These are phyloP conservation scores for Pseudomugil tenellus DNA, from an alignment of 2,797 vertebrate genomes.

Conservation along the genomic window DNA sequence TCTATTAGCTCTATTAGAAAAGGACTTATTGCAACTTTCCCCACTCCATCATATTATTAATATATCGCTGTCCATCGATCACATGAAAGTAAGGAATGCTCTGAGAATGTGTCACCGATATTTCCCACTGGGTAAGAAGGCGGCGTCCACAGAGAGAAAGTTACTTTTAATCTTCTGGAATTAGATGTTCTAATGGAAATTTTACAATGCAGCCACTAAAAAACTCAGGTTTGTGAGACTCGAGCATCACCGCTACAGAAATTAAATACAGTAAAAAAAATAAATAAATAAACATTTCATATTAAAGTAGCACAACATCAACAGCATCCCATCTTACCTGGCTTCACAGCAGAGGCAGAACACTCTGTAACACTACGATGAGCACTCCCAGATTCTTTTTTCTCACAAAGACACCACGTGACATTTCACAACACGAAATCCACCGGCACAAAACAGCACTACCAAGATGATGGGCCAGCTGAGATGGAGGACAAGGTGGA, in stretches of 20 bases:
- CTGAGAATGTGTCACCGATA: constrained; percentile 11
- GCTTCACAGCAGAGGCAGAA: constrained; percentile 21
- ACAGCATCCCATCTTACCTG: constrained; percentile 18
- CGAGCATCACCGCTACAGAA: constrained; percentile 33
- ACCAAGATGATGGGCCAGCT: constrained; percentile 58
- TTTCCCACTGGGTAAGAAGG: constrained; percentile 18
- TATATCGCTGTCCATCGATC: constrained; percentile 37
- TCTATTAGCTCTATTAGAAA: constrained; percentile 40
- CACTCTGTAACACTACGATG: constrained; percentile 19
- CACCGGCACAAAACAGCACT: constrained; percentile 79
- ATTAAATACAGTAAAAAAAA: constrained; percentile 40
- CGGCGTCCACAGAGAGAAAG: constrained; percentile 20
- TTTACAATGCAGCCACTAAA: not conserved
- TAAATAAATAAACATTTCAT: constrained; percentile 7
- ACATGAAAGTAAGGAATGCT: constrained; percentile 38
- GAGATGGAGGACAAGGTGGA: constrained; percentile 49
- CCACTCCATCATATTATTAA: constrained; percentile 32
- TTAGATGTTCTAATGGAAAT: not conserved
- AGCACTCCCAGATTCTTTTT: constrained; percentile 35
- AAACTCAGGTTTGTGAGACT: not conserved
- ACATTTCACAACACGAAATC: constrained; percentile 75
- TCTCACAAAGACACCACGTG: constrained; percentile 62
- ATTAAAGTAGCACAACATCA: constrained; percentile 55
- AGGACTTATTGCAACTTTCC: constrained; percentile 63
- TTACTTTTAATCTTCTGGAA: constrained; percentile 4